A percentile compares a stretch with the other conserved stretches of the same genome.
These are phyloP conservation scores for Rana temporaria DNA, from an alignment of 2,113 vertebrate species.

Conservation along the genomic window DNA sequence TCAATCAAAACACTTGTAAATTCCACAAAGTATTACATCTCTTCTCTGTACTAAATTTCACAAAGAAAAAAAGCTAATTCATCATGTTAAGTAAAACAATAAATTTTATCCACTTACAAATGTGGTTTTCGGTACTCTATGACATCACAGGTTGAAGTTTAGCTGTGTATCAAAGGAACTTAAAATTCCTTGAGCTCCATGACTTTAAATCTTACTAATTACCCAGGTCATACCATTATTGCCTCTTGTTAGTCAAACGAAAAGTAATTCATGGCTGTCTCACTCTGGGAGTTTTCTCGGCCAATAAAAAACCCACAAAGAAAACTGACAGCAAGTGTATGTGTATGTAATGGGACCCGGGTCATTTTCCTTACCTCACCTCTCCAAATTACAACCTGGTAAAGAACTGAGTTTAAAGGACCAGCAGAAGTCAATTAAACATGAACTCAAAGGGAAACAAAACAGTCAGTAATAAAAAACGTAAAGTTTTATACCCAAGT, in stretches of 20 bases:
- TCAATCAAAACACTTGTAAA: slow-evolving; percentile 62
- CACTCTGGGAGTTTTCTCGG: slow-evolving; percentile 52
- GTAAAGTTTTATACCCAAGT: too few species aligned
- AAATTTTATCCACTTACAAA: slow-evolving; percentile 14
- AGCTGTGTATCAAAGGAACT: slow-evolving; percentile 43
- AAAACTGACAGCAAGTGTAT: slow-evolving; percentile 47
- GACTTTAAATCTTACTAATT: slow-evolving; percentile 59
- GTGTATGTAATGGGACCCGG: not conserved
- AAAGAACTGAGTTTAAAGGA: too few species aligned
- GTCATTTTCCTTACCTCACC: not conserved
- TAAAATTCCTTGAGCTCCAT: slow-evolving; percentile 47
- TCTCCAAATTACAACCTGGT: too few species aligned
- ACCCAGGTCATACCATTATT: slow-evolving; percentile 54
- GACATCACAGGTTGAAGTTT: slow-evolving; percentile 49
- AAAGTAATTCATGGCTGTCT: slow-evolving; percentile 50
- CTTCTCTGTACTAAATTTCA: slow-evolving; percentile 30
- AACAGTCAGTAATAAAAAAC: too few species aligned
- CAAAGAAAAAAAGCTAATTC: slow-evolving; percentile 46
- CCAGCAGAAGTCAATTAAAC: too few species aligned
- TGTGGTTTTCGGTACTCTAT: slow-evolving; percentile 36
- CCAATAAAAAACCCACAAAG: slow-evolving; percentile 42
- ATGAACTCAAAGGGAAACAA: too few species aligned
- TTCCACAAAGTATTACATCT: slow-evolving; percentile 57
- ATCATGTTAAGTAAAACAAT: not conserved
- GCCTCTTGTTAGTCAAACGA: slow-evolving; percentile 52